Evolutionary conservation across 2,797 vertebrate species (phyloP).

Genomic region (Schizopygopsis pylzovi): DNA sequence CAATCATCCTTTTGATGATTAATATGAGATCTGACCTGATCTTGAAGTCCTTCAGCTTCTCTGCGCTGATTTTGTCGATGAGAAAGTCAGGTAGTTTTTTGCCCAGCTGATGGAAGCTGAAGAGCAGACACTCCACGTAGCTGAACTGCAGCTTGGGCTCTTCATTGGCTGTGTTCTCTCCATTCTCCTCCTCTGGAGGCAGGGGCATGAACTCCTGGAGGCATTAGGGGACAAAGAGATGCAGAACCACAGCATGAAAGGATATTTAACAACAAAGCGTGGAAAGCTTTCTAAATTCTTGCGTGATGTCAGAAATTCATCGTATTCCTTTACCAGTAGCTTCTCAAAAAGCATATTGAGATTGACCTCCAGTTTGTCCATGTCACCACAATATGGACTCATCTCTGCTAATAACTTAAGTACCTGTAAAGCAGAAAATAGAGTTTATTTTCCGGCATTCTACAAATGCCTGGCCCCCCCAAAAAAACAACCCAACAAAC

Average conservation of each 20-base stretch:
- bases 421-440: conserved; percentile 78
- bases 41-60: conserved; percentile 97
- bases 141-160: conserved; percentile 98
- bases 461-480: too few species aligned
- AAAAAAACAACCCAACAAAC: not conserved
- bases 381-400: conserved; percentile 97
- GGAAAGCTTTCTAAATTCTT: not conserved
- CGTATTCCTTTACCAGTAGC: conserved; percentile 86
- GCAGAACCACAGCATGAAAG: not conserved
- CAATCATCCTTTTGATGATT: not conserved
- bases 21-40: conserved; percentile 82
- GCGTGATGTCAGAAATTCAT: conserved; percentile 6
- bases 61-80: conserved; percentile 92
- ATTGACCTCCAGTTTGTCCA: conserved; percentile 98
- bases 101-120: conserved; percentile 94
- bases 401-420: conserved; percentile 98
- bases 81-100: conserved; percentile 97
- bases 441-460: not conserved
- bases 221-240: not conserved
- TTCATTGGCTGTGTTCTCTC: conserved; percentile 88
- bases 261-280: not conserved
- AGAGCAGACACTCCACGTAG: conserved; percentile 96
- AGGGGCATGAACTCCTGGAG: conserved; percentile 95
- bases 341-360: conserved; percentile 96
- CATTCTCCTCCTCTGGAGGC: conserved; percentile 95